Evolutionary conservation across 2,888 invertebrate genomes (phyloP).

Genomic region (Lobophora halterata): DNA sequence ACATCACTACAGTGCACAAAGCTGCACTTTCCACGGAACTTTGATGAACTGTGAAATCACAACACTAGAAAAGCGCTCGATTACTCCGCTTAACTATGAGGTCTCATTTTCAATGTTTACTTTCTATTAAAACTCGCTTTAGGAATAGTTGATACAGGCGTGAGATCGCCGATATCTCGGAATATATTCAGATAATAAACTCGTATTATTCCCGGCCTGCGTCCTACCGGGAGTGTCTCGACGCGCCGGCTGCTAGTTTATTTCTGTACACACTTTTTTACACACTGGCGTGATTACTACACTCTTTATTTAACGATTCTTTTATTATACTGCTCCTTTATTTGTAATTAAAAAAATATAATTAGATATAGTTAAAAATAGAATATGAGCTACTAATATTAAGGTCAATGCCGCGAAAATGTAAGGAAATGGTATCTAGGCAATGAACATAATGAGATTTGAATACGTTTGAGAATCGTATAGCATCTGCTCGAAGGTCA

Average conservation of each 20-base stretch:
- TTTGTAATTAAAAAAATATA: conserved; percentile 1
- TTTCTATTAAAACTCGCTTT: conserved; percentile 23
- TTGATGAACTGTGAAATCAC: conserved; percentile 2
- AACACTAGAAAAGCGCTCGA: conserved; percentile 18
- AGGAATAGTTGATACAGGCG: conserved; percentile 30
- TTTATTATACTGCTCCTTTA: background rate
- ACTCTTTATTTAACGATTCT: conserved; percentile 4
- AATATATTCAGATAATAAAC: conserved; percentile 48
- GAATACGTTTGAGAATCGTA: conserved; percentile 1
- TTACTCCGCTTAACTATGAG: conserved; percentile 10
- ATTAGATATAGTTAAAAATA: conserved; percentile 1
- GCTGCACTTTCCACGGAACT: background rate
- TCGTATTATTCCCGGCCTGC: conserved; percentile 40
- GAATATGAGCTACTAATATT: background rate
- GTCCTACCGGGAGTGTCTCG: conserved; percentile 37
- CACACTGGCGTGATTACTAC: conserved; percentile 43
- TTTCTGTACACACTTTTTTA: conserved; percentile 43
- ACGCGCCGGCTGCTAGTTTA: conserved; percentile 41
- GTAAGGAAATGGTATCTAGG: background rate
- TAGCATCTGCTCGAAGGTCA: conserved; percentile 1
- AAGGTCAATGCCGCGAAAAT: conserved; percentile 11
- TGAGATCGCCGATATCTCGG: conserved; percentile 35
- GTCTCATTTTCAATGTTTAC: conserved; percentile 24
- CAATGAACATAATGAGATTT: background rate
- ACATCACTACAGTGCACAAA: background rate